Evolutionary conservation across 92 coral and sea anemone genomes (phyloP), one percentile per base, ranked within the genome.

Genomic region (Actinostola sp.): DNA sequence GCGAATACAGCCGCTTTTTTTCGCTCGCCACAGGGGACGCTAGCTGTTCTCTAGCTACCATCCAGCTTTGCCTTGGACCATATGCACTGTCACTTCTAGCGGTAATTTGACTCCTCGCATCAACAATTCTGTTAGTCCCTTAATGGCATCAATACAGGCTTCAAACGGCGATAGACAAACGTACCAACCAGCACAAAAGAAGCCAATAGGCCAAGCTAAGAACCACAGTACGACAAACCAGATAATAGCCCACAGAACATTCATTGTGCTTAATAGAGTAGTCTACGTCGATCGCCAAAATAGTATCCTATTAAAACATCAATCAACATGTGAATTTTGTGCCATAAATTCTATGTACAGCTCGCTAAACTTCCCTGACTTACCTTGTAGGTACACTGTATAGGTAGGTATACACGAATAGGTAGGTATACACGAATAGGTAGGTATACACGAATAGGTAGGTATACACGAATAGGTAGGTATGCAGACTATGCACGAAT

Each of bases 131-230:
- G 91, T 93, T 19, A 93, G 65, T 32, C 71, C 70, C 72, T 88
- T 93, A 50, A 93, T 87, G 35, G 97, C 93, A 21, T 91, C 98
- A 16, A 90, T 34, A 54, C 98, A 93, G 8, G 93, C 97, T 73
- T 93, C 98, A 82, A 88, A 75, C 23, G 98, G 98, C 53, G 97
- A 91, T 23, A 93, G 56, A 43, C 98, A 93, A 32, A 93, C 98
- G 76, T 90, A 93, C 98, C 98, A 93, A 0, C 98, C 92, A 7
- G 98, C 98, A 34, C 93, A 89, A 82, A 93, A 93, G 45, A 90
- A 93, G 8, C 98, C 98, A 41, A 93, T 63, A 1, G 98, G 98
- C 98, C 98, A 93, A 3, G 88, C 98, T 11, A 93, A 86, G 32
- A 93, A 90, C 93, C 89, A 90, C 17, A 93, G 92, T 17, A 82